These are phyloP conservation scores for Pseudomugil gertrudae DNA, from an alignment of 2,797 vertebrate species.

Conservation along the genomic window DNA sequence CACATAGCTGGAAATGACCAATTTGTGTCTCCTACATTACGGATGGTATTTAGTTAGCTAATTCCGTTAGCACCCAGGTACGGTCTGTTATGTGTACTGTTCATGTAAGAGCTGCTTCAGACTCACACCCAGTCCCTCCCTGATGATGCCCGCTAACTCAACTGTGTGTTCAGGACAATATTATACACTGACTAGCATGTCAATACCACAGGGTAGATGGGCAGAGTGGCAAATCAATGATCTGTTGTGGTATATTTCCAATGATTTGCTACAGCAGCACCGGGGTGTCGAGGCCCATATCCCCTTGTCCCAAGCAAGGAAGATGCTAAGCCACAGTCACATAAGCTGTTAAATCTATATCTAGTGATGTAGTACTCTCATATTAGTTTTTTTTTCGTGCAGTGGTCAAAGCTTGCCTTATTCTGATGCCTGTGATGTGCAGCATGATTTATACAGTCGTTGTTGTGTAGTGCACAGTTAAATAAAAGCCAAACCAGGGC, in stretches of 20 bases:
- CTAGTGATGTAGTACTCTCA: conserved; percentile 1
- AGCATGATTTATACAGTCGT: not conserved
- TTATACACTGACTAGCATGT: not conserved
- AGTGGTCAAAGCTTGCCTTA: not conserved
- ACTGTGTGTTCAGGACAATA: too few species aligned
- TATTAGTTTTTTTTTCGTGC: not conserved
- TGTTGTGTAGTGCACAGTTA: not conserved
- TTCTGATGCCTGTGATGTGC: conserved; percentile 9
- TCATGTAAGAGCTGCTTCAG: conserved; percentile 42
- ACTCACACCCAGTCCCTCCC: conserved; percentile 62
- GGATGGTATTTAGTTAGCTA: conserved; percentile 48
- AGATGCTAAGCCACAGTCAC: conserved; percentile 12
- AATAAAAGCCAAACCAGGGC: conserved; percentile 4
- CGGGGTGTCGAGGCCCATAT: conserved; percentile 45
- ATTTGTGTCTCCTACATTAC: not conserved
- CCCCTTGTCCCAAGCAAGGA: conserved; percentile 25
- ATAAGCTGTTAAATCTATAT: not conserved
- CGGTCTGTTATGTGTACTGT: conserved; percentile 24
- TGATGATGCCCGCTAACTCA: conserved; percentile 13
- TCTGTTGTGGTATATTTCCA: not conserved
- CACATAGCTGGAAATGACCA: not conserved
- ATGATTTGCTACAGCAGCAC: conserved; percentile 2
- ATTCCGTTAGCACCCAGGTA: conserved; percentile 53
- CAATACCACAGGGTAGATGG: not conserved
- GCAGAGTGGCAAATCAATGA: not conserved